These are phyloP conservation scores for Gambusia affinis DNA, from an alignment of 2,113 vertebrate genomes.

Conservation along the genomic window DNA sequence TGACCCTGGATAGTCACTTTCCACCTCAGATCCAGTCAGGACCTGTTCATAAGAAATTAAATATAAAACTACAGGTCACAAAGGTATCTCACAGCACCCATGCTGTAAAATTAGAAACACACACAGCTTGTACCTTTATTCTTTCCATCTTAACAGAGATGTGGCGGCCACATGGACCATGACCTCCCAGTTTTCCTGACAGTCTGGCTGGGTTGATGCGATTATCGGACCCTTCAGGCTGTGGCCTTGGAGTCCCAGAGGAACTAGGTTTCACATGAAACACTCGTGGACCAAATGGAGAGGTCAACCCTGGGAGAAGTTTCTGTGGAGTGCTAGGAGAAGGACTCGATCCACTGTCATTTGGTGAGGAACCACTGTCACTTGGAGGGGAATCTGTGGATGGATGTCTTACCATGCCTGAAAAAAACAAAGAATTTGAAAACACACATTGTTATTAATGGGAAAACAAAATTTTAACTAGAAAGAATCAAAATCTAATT, in stretches of 20 bases:
- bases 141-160: conserved; percentile 80
- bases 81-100: neutral
- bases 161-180: conserved; percentile 71
- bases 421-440: conserved; percentile 37
- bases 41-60: conserved; percentile 54
- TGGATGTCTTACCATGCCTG: conserved; percentile 79
- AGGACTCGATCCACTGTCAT: conserved; percentile 79
- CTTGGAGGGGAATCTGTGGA: conserved; percentile 81
- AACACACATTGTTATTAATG: neutral
- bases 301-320: conserved; percentile 73
- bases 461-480: neutral
- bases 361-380: conserved; percentile 74
- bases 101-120: conserved; percentile 5
- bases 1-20: conserved; percentile 80
- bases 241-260: conserved; percentile 80
- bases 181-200: conserved; percentile 72
- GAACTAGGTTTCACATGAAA: conserved; percentile 64
- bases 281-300: conserved; percentile 75
- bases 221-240: conserved; percentile 85
- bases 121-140: conserved; percentile 76
- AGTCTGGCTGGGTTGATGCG: conserved; percentile 69
- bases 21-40: conserved; percentile 82
- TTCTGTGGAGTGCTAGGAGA: conserved; percentile 80
- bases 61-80: conserved; percentile 8
- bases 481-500: neutral